phyloP scores from a whole-genome alignment of 2,888 invertebrate species.

The Lamellibrachia columna region DNA sequence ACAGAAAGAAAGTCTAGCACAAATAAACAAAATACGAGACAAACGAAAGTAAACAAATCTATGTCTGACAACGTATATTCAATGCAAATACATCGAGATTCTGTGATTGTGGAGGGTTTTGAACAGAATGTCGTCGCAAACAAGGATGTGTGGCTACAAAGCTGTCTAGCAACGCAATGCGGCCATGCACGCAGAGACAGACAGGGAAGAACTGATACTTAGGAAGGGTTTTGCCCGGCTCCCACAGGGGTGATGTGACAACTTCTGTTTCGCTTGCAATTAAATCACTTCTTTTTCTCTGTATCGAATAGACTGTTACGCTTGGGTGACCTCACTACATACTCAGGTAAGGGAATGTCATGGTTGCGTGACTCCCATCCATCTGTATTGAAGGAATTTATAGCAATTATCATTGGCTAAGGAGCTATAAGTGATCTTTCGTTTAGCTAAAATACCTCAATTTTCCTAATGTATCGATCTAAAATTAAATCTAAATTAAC shows the following conservation, averaged over 20 bases:
- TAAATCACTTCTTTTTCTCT: background rate
- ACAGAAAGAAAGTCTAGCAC: background rate
- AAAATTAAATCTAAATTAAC: too few species aligned
- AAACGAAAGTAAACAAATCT: background rate
- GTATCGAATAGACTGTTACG: too few species aligned
- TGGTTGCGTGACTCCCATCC: background rate
- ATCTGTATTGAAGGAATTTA: background rate
- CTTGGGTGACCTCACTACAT: background rate
- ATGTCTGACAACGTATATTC: background rate
- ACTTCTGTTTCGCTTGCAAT: background rate
- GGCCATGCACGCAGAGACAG: background rate
- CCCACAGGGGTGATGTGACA: background rate
- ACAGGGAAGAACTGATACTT: background rate
- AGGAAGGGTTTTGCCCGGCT: background rate
- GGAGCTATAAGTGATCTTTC: too few species aligned
- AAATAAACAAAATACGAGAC: background rate
- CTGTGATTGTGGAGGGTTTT: background rate
- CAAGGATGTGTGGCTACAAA: background rate
- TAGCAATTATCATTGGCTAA: background rate
- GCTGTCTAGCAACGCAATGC: conserved; percentile 4
- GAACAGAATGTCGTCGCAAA: background rate
- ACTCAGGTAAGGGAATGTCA: too few species aligned
- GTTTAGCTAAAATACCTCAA: too few species aligned
- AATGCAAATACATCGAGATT: background rate
- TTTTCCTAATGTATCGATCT: too few species aligned